A percentile compares a stretch with the other conserved stretches of the same genome.
Conservation (phyloP, 2,888 invertebrate genomes). For the Helicoverpa assulta region DNA sequence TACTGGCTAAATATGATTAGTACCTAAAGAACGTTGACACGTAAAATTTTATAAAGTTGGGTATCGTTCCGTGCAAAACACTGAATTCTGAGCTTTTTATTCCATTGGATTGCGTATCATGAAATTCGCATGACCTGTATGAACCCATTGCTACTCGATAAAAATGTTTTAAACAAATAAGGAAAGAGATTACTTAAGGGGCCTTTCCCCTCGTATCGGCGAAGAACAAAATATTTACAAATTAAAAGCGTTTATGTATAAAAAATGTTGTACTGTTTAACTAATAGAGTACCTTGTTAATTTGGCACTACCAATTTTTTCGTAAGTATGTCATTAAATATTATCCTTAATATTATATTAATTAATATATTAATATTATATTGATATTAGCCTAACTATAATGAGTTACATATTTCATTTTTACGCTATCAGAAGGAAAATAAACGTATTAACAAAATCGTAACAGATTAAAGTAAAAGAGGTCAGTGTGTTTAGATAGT, state of each 20-base stretch:
- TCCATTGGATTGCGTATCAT: conserved; percentile 18
- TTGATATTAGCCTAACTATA: background rate
- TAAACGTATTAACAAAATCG: background rate
- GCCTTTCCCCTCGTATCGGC: too few relatives aligned
- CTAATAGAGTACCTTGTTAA: too few relatives aligned
- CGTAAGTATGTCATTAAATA: background rate
- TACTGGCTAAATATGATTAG: background rate
- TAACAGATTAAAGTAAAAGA: background rate
- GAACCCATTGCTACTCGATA: background rate
- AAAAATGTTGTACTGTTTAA: too few relatives aligned
- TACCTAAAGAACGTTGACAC: conserved; percentile 4
- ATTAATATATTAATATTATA: too few relatives aligned
- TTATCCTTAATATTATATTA: background rate
- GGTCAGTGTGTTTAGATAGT: background rate
- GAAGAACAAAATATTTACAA: too few relatives aligned
- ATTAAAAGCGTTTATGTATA: too few relatives aligned
- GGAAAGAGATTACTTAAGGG: too few relatives aligned
- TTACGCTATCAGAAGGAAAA: background rate
- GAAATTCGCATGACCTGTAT: conserved; percentile 6
- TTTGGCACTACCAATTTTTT: background rate
- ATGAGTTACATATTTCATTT: background rate
- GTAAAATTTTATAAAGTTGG: conserved; percentile 16
- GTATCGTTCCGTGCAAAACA: conserved; percentile 4
- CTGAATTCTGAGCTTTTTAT: background rate
- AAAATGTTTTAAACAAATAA: too few relatives aligned